These are phyloP conservation scores for Eulemur coronatus DNA, from an alignment of 2,797 vertebrate genomes.

Conservation along the genomic window DNA sequence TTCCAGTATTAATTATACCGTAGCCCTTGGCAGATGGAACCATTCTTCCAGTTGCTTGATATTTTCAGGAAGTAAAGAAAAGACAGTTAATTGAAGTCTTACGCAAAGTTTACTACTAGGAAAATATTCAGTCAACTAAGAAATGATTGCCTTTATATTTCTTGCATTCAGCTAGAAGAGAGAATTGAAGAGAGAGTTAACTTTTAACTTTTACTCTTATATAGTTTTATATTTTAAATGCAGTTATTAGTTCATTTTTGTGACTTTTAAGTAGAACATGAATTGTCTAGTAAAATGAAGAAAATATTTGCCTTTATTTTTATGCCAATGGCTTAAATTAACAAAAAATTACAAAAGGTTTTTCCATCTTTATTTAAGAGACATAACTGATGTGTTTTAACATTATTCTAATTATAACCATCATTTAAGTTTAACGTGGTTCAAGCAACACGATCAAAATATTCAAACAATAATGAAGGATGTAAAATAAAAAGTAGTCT, in stretches of 20 bases:
- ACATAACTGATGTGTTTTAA: not conserved
- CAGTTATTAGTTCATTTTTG: not conserved
- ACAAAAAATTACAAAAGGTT: not conserved
- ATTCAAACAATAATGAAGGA: not conserved
- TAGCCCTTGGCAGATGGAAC: conserved; percentile 12
- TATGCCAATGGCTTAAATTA: not conserved
- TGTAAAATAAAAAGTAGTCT: not conserved
- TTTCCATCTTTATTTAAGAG: not conserved
- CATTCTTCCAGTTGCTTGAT: not conserved
- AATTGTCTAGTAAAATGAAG: not conserved
- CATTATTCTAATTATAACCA: not conserved
- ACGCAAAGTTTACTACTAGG: not conserved
- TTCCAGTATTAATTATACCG: not conserved
- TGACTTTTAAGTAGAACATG: not conserved
- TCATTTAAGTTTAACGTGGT: not conserved
- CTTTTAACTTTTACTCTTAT: not conserved
- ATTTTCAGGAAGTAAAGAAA: not conserved
- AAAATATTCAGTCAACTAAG: not conserved
- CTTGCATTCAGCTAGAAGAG: not conserved
- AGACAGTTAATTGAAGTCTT: not conserved
- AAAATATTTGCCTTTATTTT: not conserved
- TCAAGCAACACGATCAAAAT: conserved; percentile 23
- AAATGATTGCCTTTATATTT: not conserved
- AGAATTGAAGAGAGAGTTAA: not conserved
- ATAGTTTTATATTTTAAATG: not conserved